These are phyloP conservation scores for Pitangus sulphuratus DNA, from an alignment of 2,797 vertebrate species.

Conservation along the genomic window DNA sequence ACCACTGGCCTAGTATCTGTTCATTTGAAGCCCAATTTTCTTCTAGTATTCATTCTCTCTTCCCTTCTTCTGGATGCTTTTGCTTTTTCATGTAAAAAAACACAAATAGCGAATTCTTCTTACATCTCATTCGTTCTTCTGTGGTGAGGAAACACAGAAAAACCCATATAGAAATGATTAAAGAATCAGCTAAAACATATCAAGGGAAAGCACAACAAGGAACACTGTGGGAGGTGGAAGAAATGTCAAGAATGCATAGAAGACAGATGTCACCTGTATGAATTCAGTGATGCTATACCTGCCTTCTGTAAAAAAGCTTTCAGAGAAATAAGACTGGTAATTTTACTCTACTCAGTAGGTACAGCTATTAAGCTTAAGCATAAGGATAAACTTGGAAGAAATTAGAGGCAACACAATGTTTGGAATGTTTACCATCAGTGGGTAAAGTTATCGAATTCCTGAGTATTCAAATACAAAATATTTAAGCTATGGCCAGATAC, in stretches of 20 bases:
- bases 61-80: neutral
- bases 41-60: neutral
- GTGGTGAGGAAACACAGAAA: neutral
- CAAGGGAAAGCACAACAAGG: neutral
- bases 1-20: neutral
- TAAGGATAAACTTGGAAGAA: neutral
- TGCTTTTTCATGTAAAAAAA: neutral
- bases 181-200: neutral
- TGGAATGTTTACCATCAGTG: neutral
- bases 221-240: neutral
- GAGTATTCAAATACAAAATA: neutral
- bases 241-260: neutral
- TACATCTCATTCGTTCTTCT: neutral
- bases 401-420: neutral
- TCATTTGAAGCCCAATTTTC: conserved; percentile 18
- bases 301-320: neutral
- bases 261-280: neutral
- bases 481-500: neutral
- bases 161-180: neutral
- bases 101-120: neutral
- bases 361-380: neutral
- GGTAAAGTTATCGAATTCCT: neutral
- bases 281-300: neutral
- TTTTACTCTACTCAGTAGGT: neutral
- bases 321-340: neutral